Base-by-base conservation (phyloP, 1,140 invertebrate species). In the Panagrolaimus sp. region DNA sequence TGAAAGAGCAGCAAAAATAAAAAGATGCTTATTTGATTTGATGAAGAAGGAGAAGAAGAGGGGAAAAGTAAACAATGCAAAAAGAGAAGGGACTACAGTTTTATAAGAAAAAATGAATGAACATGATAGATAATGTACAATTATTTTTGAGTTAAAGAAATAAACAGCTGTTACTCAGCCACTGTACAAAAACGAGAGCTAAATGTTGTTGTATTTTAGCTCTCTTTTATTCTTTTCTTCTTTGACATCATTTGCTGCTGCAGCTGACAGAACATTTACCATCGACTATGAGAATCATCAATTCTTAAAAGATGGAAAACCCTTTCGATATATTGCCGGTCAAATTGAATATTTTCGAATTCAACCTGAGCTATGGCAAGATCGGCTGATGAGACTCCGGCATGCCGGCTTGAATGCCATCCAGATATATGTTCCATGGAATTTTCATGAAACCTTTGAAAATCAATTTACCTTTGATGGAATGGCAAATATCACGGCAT, bases 371-470 rank as follows among this genome's bases (percentile, higher is more conserved):
- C 90, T 91, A 77, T 96, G 93, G 93, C 84, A 88, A 71, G 90
- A 93, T 74, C 87, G 92, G 71, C 84, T 97, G 51, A 81, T 86
- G 57, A 92, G 92, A 83, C 87, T 94, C 73, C 87, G 89, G 82
- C 88, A 89, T n/a, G 90, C 89, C 65, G 94, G 94, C 13, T 86
- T 96, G 0, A 95, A 96, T 85, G 88, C 92, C 0, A 87, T 97
- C 7, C 89, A 91, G 74, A 92, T 91, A 89, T 95, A 86, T 87
- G 88, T 96, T 0, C 91, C 94, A 80, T 97, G 93, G 93, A 92
- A 90, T 76, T 86, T 89, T 57, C 94, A 97, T 84, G 91, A 97
- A 85, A 90, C 0, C 85, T 88, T 65, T 87, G 88, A 61, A 85
- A 88, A 46, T 85, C 87, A 48, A 89, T 88, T 78, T 83, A 87